Percentiles rank a stretch among this genome's conserved stretches.
Conservation (phyloP, 2,888 invertebrate species). For the Caenorhabditis becei region DNA sequence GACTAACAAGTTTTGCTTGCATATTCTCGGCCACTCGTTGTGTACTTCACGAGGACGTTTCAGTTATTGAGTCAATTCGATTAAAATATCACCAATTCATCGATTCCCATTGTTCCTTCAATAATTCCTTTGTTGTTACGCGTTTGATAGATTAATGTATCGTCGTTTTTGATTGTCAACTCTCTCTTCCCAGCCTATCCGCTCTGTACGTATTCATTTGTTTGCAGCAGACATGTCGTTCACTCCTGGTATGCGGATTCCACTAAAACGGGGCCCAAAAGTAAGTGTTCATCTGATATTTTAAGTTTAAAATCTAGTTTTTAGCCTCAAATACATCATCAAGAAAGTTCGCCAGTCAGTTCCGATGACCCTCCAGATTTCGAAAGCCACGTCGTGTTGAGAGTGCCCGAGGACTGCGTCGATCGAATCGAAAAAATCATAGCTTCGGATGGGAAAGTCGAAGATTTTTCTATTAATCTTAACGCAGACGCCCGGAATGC, state of each 20-base stretch:
- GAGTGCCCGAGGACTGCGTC: conserved; percentile 76
- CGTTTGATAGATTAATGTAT: no score
- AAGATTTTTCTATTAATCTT: conserved; percentile 72
- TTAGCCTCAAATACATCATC: conserved; percentile 26
- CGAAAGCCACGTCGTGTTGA: conserved; percentile 77
- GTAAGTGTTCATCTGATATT: conserved; percentile 25
- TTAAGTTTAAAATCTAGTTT: not conserved
- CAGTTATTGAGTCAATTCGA: not conserved
- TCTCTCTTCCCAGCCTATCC: no score
- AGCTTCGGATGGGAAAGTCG: conserved; percentile 52
- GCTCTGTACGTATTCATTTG: no score
- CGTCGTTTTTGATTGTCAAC: no score
- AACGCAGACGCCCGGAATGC: conserved; percentile 73
- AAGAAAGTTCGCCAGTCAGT: conserved; percentile 37
- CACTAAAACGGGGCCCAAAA: conserved; percentile 42
- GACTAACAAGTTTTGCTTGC: conserved; percentile 1
- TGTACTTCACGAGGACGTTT: conserved; percentile 33
- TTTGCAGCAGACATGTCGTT: conserved; percentile 26
- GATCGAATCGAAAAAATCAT: conserved; percentile 66
- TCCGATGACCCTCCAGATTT: conserved; percentile 74
- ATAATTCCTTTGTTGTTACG: not conserved
- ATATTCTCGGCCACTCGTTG: conserved; percentile 2
- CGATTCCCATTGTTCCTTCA: not conserved
- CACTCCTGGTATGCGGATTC: not conserved
- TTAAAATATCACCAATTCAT: not conserved